Conservation (phyloP, 2,797 vertebrate species). For the Thunnus albacares region DNA sequence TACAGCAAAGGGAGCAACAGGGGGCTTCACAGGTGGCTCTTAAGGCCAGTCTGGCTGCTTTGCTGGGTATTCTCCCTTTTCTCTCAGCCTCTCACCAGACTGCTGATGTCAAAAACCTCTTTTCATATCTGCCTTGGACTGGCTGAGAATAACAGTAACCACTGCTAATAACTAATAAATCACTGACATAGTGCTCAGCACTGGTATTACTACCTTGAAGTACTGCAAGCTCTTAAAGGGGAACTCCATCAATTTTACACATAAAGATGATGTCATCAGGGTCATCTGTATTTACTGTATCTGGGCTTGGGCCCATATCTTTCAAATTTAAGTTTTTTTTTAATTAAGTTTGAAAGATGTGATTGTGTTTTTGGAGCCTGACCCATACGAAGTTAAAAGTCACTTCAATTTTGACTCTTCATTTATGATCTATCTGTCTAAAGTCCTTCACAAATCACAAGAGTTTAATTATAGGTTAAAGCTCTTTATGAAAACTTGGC, state of each 20-base stretch:
- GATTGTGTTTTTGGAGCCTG: too few relatives aligned
- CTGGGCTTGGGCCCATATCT: too few relatives aligned
- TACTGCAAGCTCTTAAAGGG: too few relatives aligned
- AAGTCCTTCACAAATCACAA: too few relatives aligned
- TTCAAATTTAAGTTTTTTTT: too few relatives aligned
- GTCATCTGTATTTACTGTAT: background rate
- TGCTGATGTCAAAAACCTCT: conserved; percentile 35
- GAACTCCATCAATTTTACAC: too few relatives aligned
- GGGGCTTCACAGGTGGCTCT: conserved; percentile 53
- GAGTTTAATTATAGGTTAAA: too few relatives aligned
- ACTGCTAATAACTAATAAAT: conserved; percentile 14
- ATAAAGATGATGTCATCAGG: background rate
- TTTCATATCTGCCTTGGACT: background rate
- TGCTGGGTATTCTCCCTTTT: conserved; percentile 28
- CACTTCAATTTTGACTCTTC: too few relatives aligned
- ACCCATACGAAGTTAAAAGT: too few relatives aligned
- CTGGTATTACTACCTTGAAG: background rate
- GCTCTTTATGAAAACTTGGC: too few relatives aligned
- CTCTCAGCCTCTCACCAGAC: conserved; percentile 7
- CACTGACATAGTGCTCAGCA: background rate
- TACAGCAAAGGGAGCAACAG: conserved; percentile 56
- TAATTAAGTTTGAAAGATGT: background rate
- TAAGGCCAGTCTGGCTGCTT: conserved; percentile 33
- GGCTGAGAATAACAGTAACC: conserved; percentile 5
- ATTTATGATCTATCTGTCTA: too few relatives aligned